Percentiles rank a stretch among this genome's conserved stretches.
Evolutionary conservation across 2,113 vertebrate species (phyloP).

Genomic region (Tonatia bakeri): DNA sequence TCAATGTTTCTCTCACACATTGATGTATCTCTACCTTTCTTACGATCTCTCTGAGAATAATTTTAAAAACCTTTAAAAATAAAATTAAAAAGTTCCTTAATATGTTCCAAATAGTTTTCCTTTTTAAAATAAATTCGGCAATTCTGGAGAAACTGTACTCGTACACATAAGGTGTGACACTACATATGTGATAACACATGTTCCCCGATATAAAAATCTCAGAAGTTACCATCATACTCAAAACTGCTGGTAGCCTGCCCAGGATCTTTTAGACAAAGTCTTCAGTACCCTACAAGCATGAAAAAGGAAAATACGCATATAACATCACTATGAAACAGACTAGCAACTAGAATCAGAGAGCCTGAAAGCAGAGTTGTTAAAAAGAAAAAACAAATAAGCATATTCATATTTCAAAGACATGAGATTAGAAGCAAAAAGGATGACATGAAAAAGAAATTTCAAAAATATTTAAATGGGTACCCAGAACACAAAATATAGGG

Average conservation of each 20-base stretch:
- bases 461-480: not conserved
- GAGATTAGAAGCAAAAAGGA: not conserved
- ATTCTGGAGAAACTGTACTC: conserved; percentile 10
- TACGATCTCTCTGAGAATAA: too few species aligned
- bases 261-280: not conserved
- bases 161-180: not conserved
- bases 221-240: not conserved
- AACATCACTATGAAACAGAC: conserved; percentile 9
- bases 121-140: not conserved
- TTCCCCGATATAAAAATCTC: not conserved
- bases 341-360: not conserved
- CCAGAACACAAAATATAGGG: not conserved
- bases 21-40: too few species aligned
- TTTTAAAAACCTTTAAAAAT: too few species aligned
- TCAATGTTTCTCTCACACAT: too few species aligned
- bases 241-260: not conserved
- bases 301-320: not conserved
- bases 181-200: not conserved
- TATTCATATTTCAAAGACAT: not conserved
- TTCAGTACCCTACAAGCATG: not conserved
- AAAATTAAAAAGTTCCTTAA: not conserved
- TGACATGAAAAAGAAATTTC: not conserved
- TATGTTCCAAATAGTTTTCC: not conserved
- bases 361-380: not conserved
- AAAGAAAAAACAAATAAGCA: not conserved